Conservation (phyloP, 2,113 vertebrate species). For the Orientallactaga bullata region DNA sequence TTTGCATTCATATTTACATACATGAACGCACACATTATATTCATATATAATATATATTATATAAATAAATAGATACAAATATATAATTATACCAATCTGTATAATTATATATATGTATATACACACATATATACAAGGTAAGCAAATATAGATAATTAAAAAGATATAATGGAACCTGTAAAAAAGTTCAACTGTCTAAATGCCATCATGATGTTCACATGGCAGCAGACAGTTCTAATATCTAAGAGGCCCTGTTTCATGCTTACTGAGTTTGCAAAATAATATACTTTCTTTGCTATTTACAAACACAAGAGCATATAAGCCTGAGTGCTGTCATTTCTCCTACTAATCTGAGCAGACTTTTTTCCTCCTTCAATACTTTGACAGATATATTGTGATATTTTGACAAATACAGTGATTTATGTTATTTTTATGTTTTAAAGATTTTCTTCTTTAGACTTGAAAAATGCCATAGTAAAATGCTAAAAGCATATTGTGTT, state of each 20-base stretch:
- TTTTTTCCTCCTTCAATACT: not conserved
- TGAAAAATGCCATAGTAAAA: not conserved
- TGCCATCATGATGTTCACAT: not conserved
- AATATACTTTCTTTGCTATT: not conserved
- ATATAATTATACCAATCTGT: too few relatives aligned
- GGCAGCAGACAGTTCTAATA: not conserved
- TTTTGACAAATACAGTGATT: not conserved
- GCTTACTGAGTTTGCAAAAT: not conserved
- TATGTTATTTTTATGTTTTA: not conserved
- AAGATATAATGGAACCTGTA: slow-evolving; percentile 75
- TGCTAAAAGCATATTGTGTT: not conserved
- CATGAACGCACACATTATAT: too few relatives aligned
- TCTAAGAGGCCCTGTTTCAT: not conserved
- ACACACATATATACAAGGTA: too few relatives aligned
- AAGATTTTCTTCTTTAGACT: not conserved
- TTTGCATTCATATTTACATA: too few relatives aligned
- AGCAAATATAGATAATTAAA: slow-evolving; percentile 80
- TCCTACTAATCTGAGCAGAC: not conserved
- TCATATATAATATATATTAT: too few relatives aligned
- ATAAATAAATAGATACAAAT: too few relatives aligned
- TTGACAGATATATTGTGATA: not conserved
- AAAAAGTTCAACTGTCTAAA: slow-evolving; percentile 67
- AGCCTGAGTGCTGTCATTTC: not conserved
- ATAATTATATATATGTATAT: too few relatives aligned
- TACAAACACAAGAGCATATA: not conserved